Conservation (phyloP, 2,888 invertebrate genomes). For the Drosophila buzzatii region DNA sequence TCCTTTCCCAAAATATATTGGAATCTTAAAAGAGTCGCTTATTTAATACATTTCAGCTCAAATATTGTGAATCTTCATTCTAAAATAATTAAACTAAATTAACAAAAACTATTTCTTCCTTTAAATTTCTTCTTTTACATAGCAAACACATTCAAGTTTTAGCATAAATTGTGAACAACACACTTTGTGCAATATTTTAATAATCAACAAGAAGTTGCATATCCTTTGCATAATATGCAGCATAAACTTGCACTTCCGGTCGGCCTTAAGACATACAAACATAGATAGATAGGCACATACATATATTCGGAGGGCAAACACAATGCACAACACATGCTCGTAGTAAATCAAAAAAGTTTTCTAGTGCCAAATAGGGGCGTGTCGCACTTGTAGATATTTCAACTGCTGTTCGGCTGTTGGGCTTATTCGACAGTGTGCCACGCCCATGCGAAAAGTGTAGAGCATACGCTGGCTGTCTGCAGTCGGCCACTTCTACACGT, state of each 20-base stretch:
- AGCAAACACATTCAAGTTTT: background rate
- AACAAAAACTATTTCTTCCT: background rate
- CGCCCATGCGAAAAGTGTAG: constrained; percentile 19
- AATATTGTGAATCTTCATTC: background rate
- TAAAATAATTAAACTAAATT: background rate
- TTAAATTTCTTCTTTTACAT: no score
- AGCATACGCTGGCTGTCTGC: constrained; percentile 5
- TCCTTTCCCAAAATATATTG: no score
- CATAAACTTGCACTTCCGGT: constrained; percentile 66
- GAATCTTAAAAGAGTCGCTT: background rate
- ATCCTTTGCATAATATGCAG: constrained; percentile 50
- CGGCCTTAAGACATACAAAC: constrained; percentile 49
- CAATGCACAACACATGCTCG: constrained; percentile 24
- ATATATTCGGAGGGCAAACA: constrained; percentile 8
- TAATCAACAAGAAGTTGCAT: constrained; percentile 40
- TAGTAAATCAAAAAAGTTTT: constrained; percentile 76
- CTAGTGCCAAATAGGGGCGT: constrained; percentile 72
- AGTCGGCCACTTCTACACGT: constrained; percentile 67
- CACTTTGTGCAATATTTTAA: constrained; percentile 12
- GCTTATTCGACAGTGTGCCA: constrained; percentile 32
- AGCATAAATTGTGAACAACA: background rate
- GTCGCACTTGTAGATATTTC: constrained; percentile 69
- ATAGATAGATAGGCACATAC: background rate
- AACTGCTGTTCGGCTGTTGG: constrained; percentile 36
- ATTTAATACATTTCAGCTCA: background rate